Evolutionary conservation across 2,888 invertebrate genomes (phyloP).

Genomic region (Fissipunctia ypsillon): DNA sequence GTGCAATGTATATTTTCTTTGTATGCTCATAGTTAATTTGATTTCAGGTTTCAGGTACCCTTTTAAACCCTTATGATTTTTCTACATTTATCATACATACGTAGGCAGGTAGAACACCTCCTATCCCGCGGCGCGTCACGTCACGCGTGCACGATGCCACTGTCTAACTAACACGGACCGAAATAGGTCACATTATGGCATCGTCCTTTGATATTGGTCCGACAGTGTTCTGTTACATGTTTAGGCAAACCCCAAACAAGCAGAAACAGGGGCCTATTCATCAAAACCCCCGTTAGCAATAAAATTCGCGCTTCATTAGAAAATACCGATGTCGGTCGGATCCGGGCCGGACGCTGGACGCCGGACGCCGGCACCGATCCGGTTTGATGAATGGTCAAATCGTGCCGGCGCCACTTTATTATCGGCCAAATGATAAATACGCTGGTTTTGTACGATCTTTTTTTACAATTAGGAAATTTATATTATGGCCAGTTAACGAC

Average conservation of each 20-base stretch:
- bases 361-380: conserved; percentile 20
- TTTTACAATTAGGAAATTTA: conserved; percentile 40
- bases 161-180: too few species aligned
- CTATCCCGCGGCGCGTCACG: neutral
- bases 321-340: conserved; percentile 26
- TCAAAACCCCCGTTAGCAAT: conserved; percentile 15
- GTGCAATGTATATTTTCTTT: neutral
- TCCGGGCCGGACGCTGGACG: neutral
- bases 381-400: conserved; percentile 68
- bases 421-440: conserved; percentile 68
- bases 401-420: conserved; percentile 64
- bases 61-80: neutral
- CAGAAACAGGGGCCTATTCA: conserved; percentile 11
- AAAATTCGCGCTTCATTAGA: conserved; percentile 44
- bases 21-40: neutral
- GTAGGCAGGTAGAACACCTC: too few species aligned
- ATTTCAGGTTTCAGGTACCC: neutral
- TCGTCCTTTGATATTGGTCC: neutral
- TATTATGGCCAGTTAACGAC: conserved; percentile 6
- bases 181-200: neutral
- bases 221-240: neutral
- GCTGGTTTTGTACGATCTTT: conserved; percentile 53
- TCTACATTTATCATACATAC: neutral
- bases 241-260: neutral
- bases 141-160: neutral